These are phyloP conservation scores for Brachionus paranguensis DNA, from an alignment of 1,140 invertebrate species.

Conservation along the genomic window DNA sequence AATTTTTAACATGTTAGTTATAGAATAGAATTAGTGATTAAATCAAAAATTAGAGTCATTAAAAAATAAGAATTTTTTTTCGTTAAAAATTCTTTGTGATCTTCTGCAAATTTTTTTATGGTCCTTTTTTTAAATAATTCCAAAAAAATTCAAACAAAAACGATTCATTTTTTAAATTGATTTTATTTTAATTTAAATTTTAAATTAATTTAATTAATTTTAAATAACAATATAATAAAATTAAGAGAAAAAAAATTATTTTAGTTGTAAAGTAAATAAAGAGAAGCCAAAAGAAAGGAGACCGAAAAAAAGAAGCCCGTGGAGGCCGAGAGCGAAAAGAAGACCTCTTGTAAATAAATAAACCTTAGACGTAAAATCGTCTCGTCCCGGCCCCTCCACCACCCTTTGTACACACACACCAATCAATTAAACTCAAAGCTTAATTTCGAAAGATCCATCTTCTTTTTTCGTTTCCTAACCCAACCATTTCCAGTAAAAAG, in stretches of 20 bases:
- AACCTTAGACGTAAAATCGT: neutral
- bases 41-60: too few species aligned
- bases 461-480: neutral
- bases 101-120: too few species aligned
- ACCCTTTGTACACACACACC: neutral
- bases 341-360: neutral
- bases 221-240: slow-evolving; percentile 25
- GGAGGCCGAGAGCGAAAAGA: neutral
- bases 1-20: too few species aligned
- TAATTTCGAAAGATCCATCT: neutral
- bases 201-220: slow-evolving; percentile 32
- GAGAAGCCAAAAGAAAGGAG: neutral
- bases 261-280: neutral
- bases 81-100: too few species aligned
- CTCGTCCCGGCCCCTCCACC: neutral
- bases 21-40: too few species aligned
- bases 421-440: neutral
- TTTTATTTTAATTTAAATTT: slow-evolving; percentile 23
- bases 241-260: slow-evolving; percentile 3
- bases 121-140: too few species aligned
- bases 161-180: slow-evolving; percentile 3
- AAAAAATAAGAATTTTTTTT: too few species aligned
- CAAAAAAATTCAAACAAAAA: too few species aligned
- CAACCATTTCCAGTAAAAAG: neutral
- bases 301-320: neutral